Percentiles rank a stretch among this genome's conserved stretches.
Conservation (phyloP, 2,113 vertebrate species). For the Leucopsar rothschildi region DNA sequence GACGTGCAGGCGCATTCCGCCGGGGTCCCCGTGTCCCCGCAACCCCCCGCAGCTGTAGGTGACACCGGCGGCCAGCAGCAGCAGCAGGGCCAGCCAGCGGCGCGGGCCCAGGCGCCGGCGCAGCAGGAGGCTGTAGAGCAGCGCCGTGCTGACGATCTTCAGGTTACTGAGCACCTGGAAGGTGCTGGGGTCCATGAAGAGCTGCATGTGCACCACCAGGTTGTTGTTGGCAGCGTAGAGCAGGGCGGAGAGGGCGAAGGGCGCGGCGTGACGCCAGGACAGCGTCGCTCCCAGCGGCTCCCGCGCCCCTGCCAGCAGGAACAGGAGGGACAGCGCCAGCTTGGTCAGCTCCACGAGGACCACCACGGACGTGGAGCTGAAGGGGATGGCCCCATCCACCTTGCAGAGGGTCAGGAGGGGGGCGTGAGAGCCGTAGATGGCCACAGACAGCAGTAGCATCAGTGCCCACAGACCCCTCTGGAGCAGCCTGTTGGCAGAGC, state of each 20-base stretch:
- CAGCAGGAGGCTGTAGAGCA: conserved; percentile 85
- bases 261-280: conserved; percentile 59
- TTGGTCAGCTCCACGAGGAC: conserved; percentile 86
- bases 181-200: conserved; percentile 93
- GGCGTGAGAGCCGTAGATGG: conserved; percentile 89
- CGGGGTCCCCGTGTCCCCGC: not conserved
- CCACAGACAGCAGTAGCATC: conserved; percentile 80
- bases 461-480: conserved; percentile 73
- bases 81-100: conserved; percentile 80
- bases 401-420: conserved; percentile 86
- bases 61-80: conserved; percentile 81
- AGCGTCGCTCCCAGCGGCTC: not conserved
- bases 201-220: conserved; percentile 91
- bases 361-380: conserved; percentile 83
- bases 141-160: conserved; percentile 87
- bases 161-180: conserved; percentile 93
- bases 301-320: conserved; percentile 59
- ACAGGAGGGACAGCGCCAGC: conserved; percentile 74
- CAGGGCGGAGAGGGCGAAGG: conserved; percentile 85
- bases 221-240: conserved; percentile 95
- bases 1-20: conserved; percentile 68
- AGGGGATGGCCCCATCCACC: conserved; percentile 81
- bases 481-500: not conserved
- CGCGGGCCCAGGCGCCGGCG: conserved; percentile 69
- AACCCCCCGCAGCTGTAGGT: conserved; percentile 84